A percentile compares a stretch with the other conserved stretches of the same genome.
phyloP scores from a whole-genome alignment of 2,113 vertebrate genomes.

The Mormyrus lacerda region DNA sequence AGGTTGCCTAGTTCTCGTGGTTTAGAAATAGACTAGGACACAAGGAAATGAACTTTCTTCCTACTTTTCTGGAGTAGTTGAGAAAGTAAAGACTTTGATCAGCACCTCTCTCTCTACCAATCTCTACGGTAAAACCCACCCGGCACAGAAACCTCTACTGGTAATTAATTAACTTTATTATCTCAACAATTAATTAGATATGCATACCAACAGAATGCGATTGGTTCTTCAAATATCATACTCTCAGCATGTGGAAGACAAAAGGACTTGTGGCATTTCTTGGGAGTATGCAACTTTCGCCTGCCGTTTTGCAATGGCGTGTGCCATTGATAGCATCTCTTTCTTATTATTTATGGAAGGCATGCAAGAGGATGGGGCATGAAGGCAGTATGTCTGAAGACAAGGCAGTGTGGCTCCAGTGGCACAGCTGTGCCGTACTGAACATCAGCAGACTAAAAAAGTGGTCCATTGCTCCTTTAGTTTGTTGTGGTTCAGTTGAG shows the following conservation, averaged over 20 bases:
- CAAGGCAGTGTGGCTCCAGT: background rate
- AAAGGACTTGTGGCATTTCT: background rate
- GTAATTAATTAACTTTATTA: background rate
- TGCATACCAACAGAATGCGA: background rate
- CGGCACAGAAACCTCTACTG: background rate
- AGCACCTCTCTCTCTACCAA: background rate
- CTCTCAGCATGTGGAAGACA: background rate
- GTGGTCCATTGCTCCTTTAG: background rate
- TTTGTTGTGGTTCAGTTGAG: background rate
- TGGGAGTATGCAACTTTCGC: background rate
- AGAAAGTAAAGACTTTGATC: slow-evolving; percentile 1
- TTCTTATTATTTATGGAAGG: background rate
- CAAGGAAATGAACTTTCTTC: background rate
- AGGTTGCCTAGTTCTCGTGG: slow-evolving; percentile 9
- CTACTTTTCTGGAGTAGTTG: background rate
- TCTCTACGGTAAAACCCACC: background rate
- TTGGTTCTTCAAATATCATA: background rate
- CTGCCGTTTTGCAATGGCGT: background rate
- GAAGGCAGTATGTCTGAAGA: background rate
- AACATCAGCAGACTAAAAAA: background rate
- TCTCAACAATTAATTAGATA: background rate
- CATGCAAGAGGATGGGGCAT: background rate
- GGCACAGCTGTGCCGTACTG: background rate
- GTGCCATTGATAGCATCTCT: background rate
- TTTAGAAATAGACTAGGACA: slow-evolving; percentile 4